phyloP scores from a whole-genome alignment of 2,113 vertebrate species.

The Hydrolagus affinis region DNA sequence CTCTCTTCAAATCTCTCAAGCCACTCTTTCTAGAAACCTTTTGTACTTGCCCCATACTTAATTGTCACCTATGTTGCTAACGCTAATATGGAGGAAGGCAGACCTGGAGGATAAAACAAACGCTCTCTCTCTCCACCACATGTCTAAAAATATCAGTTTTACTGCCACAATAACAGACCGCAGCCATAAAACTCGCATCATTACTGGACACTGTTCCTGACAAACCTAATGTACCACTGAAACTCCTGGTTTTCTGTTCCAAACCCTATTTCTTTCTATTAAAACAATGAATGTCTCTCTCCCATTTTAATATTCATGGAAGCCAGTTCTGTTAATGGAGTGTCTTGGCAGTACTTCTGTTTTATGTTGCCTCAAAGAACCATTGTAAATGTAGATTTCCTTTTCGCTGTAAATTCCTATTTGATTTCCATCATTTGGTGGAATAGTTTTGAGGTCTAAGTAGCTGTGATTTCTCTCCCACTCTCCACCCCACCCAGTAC shows the following conservation, averaged over 20 bases:
- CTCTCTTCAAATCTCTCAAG: too few relatives aligned
- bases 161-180: neutral
- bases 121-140: neutral
- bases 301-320: neutral
- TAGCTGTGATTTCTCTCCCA: too few relatives aligned
- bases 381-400: neutral
- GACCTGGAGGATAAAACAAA: neutral
- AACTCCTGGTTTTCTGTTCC: neutral
- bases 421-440: neutral
- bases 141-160: neutral
- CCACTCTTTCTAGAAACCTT: too few relatives aligned
- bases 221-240: neutral
- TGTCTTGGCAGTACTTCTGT: neutral
- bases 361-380: neutral
- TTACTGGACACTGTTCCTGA: neutral
- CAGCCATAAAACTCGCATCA: neutral
- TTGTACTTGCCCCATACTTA: too few relatives aligned
- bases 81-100: too few relatives aligned
- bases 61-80: too few relatives aligned
- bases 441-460: neutral
- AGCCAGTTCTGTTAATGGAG: neutral
- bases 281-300: neutral
- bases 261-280: neutral
- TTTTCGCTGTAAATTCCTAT: neutral
- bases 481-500: too few relatives aligned